Percentiles rank a stretch among this genome's conserved stretches.
Evolutionary conservation across 2,888 invertebrate species (phyloP).

Genomic region (Marronus borbonicus): DNA sequence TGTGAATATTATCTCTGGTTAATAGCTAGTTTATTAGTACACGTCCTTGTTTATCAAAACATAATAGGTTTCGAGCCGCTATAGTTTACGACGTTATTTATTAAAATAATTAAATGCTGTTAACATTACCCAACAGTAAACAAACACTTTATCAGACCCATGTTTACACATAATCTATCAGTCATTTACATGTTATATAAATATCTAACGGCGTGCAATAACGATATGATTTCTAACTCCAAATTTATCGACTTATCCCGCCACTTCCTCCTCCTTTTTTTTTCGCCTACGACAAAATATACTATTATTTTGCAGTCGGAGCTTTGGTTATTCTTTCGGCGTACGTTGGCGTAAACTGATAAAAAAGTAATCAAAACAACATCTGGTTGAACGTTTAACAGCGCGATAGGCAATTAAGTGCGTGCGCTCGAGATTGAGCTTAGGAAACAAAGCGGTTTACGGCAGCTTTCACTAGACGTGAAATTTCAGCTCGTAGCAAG

Average conservation of each 20-base stretch:
- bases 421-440: background rate
- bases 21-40: background rate
- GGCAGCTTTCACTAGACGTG: no score
- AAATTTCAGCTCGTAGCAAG: no score
- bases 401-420: background rate
- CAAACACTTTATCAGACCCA: background rate
- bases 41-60: background rate
- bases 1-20: background rate
- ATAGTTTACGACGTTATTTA: background rate
- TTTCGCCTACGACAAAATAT: no score
- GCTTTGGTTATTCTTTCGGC: background rate
- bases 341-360: background rate
- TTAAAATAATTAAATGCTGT: background rate
- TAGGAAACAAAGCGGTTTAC: background rate
- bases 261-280: no score
- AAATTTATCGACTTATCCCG: no score
- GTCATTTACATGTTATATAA: background rate
- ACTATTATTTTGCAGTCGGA: background rate
- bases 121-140: background rate
- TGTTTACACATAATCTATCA: background rate
- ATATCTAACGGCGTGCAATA: no score
- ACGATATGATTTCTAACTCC: no score
- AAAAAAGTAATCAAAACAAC: constrained; percentile 18
- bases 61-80: background rate
- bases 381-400: constrained; percentile 13